A percentile compares a stretch with the other conserved stretches of the same genome.
Evolutionary conservation across 2,888 invertebrate genomes (phyloP).

Genomic region (Schizaphis graminum): DNA sequence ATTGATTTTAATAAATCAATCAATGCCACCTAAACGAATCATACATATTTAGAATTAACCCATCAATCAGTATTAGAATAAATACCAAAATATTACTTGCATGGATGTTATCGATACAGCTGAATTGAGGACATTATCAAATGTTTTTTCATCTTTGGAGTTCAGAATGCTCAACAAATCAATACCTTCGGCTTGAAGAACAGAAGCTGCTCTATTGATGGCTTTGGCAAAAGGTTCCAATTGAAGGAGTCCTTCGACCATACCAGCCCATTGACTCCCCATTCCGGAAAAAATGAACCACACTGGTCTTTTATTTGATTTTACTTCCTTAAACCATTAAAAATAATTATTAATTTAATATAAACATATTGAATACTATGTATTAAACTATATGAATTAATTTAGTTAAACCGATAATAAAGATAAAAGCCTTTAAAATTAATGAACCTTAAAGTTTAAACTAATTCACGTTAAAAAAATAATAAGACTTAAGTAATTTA

Average conservation of each 20-base stretch:
- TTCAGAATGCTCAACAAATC: conserved; percentile 88
- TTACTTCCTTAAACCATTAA: conserved; percentile 47
- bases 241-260: conserved; percentile 89
- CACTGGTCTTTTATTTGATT: conserved; percentile 75
- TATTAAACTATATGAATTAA: not conserved
- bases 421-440: not conserved
- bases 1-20: conserved; percentile 85
- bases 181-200: conserved; percentile 83
- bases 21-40: conserved; percentile 81
- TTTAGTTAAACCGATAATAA: not conserved
- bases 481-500: not conserved
- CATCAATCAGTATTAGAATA: not conserved
- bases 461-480: not conserved
- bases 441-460: not conserved
- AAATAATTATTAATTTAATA: not conserved
- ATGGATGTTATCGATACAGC: conserved; percentile 96
- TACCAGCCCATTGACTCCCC: conserved; percentile 98
- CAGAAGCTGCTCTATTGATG: conserved; percentile 79
- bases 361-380: not conserved
- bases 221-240: conserved; percentile 86
- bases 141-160: conserved; percentile 81
- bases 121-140: conserved; percentile 88
- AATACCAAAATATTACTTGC: conserved; percentile 74
- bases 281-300: conserved; percentile 98
- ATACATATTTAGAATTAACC: not conserved